Percentiles rank a stretch among this genome's conserved stretches.
These are phyloP conservation scores for Coelogynopora nodosa DNA, from an alignment of 2,888 invertebrate species.

Conservation along the genomic window DNA sequence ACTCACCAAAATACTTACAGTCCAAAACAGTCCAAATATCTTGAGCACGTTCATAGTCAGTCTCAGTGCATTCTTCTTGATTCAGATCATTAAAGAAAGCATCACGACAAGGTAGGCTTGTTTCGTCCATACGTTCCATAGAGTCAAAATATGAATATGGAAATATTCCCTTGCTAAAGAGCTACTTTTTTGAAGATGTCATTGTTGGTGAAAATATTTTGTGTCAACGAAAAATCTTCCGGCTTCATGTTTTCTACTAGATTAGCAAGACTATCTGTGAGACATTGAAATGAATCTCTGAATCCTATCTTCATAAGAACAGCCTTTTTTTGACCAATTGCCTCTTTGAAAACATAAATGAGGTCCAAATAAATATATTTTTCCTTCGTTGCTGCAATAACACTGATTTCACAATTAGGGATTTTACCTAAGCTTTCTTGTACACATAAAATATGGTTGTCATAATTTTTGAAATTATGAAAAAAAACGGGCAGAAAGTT, in stretches of 20 bases:
- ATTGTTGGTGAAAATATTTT: too few species aligned
- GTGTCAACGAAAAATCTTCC: too few species aligned
- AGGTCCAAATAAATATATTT: not conserved
- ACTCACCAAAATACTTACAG: not conserved
- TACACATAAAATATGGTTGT: not conserved
- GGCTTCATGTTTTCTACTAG: not conserved
- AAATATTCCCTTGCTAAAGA: too few species aligned
- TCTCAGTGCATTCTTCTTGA: not conserved
- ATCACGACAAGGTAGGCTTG: too few species aligned
- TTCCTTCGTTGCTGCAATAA: not conserved
- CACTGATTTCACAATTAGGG: not conserved
- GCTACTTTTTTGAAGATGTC: too few species aligned
- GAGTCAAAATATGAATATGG: too few species aligned
- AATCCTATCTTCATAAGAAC: not conserved
- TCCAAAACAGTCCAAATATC: not conserved
- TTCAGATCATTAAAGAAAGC: too few species aligned
- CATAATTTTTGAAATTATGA: conserved; percentile 9
- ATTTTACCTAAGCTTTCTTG: not conserved
- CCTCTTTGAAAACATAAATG: not conserved
- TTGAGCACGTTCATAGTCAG: not conserved
- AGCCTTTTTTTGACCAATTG: not conserved
- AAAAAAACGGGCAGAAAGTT: not conserved
- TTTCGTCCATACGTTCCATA: too few species aligned
- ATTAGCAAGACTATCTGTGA: not conserved
- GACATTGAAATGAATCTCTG: not conserved